Base-by-base conservation (phyloP, 2,113 vertebrate genomes). In the Pteronura brasiliensis region DNA sequence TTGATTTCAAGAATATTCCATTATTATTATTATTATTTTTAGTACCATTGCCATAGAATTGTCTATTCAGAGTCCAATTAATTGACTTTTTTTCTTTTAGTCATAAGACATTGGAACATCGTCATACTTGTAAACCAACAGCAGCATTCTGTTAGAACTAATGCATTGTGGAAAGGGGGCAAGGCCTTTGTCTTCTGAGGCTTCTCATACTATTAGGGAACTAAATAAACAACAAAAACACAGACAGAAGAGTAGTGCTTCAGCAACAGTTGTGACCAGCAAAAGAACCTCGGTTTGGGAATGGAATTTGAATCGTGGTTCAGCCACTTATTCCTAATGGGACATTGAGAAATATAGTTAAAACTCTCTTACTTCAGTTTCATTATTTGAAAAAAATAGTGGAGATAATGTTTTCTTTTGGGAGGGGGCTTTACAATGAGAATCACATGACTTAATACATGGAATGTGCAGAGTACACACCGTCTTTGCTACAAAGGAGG, bases 1-100 rank as follows among this genome's bases (percentile, higher is more conserved):
- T 87, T 90, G 83, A 89, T 94, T 92, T 55, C 52, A 93, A 81
- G 20, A 97, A 88, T 11, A 94, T 11, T 82, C 31, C 21, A 87
- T 81, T 80, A 34, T 36, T 88, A 72, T 88, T 65, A 57, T 42
- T 55, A 55, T 18, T 55, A 55, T 61, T 84, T 52, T 72, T 20
- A 81, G 52, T 79, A 17, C 10, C 47, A n/a, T 63, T 89, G 34
- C 61, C 13, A 61, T 6, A 84, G 25, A 21, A 3, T 93, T 96
- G 83, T 36, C 11, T 61, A 52, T 61, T 88, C n/a, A 67, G 6
- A 59, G 18, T 81, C 5, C 87, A 83, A 67, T 42, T 82, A 93
- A 77, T 65, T 42, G 59, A 67, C 7, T 81, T 94, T 11, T 94
- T 92, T 61, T 76, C 23, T 63, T 90, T 80, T 39, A 86, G 49